These are phyloP conservation scores for Chirona hameri DNA, from an alignment of 2,888 invertebrate species.

Conservation along the genomic window DNA sequence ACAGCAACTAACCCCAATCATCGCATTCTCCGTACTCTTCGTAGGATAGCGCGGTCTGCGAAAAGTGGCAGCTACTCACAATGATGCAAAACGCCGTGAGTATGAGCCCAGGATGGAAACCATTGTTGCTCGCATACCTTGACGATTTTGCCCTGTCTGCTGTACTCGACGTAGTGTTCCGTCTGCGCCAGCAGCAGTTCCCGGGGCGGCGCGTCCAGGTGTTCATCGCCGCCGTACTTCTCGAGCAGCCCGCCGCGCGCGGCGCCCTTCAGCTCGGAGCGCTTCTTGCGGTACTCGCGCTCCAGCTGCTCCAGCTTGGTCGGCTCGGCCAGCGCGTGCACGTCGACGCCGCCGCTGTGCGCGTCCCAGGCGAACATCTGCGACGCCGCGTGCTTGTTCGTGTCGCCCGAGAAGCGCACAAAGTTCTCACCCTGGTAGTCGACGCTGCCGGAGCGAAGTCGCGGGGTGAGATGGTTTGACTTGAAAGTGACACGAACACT, in stretches of 20 bases:
- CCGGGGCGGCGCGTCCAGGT: constrained; percentile 79
- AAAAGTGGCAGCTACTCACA: no score
- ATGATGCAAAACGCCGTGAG: no score
- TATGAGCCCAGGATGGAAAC: no score
- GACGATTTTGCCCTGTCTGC: constrained; percentile 78
- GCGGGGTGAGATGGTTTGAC: background rate
- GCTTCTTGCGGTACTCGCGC: constrained; percentile 83
- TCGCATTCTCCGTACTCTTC: no score
- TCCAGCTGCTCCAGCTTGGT: constrained; percentile 91
- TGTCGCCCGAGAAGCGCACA: constrained; percentile 90
- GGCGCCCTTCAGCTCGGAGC: constrained; percentile 81
- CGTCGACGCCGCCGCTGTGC: constrained; percentile 85
- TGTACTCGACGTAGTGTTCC: constrained; percentile 93
- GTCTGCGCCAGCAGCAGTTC: constrained; percentile 89
- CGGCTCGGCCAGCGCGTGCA: constrained; percentile 93
- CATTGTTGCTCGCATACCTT: constrained; percentile 38
- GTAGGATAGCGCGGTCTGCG: no score
- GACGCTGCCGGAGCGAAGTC: constrained; percentile 52
- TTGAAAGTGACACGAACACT: background rate
- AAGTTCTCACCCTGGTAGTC: constrained; percentile 96
- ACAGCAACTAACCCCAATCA: no score
- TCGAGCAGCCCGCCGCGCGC: constrained; percentile 77
- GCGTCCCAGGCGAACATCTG: constrained; percentile 98
- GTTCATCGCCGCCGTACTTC: constrained; percentile 92
- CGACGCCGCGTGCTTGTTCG: constrained; percentile 79